Evolutionary conservation across 1,140 invertebrate species (phyloP), one percentile per base, ranked within the genome.

Genomic region (Aradophagus sp.): DNA sequence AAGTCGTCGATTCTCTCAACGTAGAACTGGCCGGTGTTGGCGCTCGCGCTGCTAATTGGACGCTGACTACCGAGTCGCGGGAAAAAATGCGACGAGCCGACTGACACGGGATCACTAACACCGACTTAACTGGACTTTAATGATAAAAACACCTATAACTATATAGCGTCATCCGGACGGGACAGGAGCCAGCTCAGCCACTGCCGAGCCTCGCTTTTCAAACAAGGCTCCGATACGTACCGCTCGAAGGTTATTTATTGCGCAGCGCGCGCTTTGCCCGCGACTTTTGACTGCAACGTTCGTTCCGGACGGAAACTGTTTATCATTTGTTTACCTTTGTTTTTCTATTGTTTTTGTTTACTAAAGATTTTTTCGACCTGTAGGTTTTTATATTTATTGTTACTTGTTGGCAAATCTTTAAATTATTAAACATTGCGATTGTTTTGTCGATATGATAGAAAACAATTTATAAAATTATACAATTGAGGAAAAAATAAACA

Each of bases 71-170:
- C 39, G 55, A 61, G 48, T 45, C 35, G 35, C 16, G 31, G 41
- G 12, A 5, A 66, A 63, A 72, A 72, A 72, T 45, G 55, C 59
- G 59, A 63, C 67, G 59, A 62, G 35, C 36, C 26, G 53, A 55
- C 59, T 63, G 59, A 63, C 59, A 59, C 55, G 50, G 48, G 55
- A 72, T 61, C 56, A 72, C 68, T 50, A 65, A 66, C 68, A 66
- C 68, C 29, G 68, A 58, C 56, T 73, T 67, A 63, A 73, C 58
- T 65, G 61, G 69, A 72, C 69, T 72, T 72, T 72, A 61, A 72
- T 62, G 61, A 72, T 62, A 66, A 72, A 72, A 66, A 71, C 69
- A 72, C 61, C 1, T 63, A 56, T 56, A 56, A 47, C 35, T 65
- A 59, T 72, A 71, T 67, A 72, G 62, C 69, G 55, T 72, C 50